These are phyloP conservation scores for Trichomycterus rosablanca DNA, from an alignment of 2,113 vertebrate species.

Conservation along the genomic window DNA sequence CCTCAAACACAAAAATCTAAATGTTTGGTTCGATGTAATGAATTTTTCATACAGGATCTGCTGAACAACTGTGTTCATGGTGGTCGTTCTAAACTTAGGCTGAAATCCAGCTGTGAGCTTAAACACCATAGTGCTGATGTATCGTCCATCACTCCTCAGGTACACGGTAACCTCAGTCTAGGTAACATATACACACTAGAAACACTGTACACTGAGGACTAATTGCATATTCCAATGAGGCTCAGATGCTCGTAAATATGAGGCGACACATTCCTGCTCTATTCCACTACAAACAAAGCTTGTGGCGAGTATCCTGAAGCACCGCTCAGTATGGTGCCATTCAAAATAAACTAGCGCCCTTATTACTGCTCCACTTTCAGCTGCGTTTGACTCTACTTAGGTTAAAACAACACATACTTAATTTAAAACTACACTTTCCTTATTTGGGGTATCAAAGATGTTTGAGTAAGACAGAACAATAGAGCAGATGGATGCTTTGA, in stretches of 20 bases:
- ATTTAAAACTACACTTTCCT: background rate
- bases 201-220: background rate
- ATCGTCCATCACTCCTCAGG: conserved; percentile 14
- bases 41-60: too few relatives aligned
- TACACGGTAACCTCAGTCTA: conserved; percentile 3
- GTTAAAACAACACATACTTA: conserved; percentile 32
- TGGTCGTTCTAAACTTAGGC: conserved; percentile 6
- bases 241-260: conserved; percentile 43
- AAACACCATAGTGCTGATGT: conserved; percentile 2
- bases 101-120: conserved; percentile 7
- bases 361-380: conserved; percentile 20
- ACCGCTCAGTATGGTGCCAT: conserved; percentile 25
- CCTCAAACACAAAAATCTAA: too few relatives aligned
- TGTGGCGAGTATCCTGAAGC: conserved; percentile 14
- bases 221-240: conserved; percentile 25
- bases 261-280: conserved; percentile 30
- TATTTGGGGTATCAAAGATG: background rate
- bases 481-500: background rate
- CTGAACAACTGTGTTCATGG: conserved; percentile 16
- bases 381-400: background rate
- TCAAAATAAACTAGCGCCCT: conserved; percentile 30
- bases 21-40: too few relatives aligned
- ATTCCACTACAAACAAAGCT: conserved; percentile 28
- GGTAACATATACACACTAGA: background rate
- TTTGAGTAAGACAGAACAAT: background rate